Evolutionary conservation across 1,140 invertebrate species (phyloP), one percentile per base, ranked within the genome.

Genomic region (Pseudomyrmex cubaensis): DNA sequence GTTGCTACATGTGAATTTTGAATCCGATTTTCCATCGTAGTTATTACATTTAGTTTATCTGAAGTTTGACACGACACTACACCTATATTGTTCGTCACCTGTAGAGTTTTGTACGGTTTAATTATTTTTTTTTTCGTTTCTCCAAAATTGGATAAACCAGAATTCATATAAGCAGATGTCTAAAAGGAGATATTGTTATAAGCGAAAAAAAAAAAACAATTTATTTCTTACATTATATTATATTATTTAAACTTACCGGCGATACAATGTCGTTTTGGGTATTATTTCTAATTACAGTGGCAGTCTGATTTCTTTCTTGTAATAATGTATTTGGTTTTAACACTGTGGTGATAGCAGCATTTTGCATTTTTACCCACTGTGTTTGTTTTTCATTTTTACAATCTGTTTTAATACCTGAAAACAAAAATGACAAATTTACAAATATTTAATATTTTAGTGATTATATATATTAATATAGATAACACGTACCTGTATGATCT

Each of bases 331-430:
- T 89, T 78, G 92, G 89, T 84, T 92, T 92, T 22, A 84, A 63
- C 82, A 87, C 22, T 57, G 87, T 72, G 48, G 84, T 90, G 76
- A 85, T 72, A 84, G 78, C 90, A 85, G 91, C 88, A 64, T 91
- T 89, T 85, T 88, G 89, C 82, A 90, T 90, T 72, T 84, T 91
- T 77, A 90, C 87, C 91, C 91, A 91, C 87, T 92, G 92, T 85
- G 91, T 85, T 86, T 91, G 90, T 59, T 80, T 89, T 85, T 90
- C 91, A 84, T 84, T 84, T 67, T 88, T 90, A 90, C 83, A 83
- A 22, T 76, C 66, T 72, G 74, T 9, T 35, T 87, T 85, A 62
- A 70, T 59, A 82, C 74, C 85, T 90, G 10, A 2, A 72, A 83
- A 22, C 35, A 35, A 52, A 56, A 15, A 77, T 52, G 59, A 4